Percentiles rank a stretch among this genome's conserved stretches.
phyloP scores from a whole-genome alignment of 2,113 vertebrate genomes.

The Ardeotis arabs region DNA sequence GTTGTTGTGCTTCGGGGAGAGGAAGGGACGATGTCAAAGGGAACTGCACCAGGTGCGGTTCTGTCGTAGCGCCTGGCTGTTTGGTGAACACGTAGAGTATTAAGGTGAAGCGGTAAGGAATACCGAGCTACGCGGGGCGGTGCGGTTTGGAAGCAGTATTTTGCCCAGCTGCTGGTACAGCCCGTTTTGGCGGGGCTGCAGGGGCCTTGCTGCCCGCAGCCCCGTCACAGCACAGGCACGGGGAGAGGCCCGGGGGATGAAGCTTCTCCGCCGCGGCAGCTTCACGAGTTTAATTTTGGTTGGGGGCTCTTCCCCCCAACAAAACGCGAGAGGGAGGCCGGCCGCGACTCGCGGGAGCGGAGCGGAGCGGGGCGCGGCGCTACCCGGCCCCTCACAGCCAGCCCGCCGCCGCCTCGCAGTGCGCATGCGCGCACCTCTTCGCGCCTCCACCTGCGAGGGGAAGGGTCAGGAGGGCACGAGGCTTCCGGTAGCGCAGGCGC shows the following conservation, averaged over 20 bases:
- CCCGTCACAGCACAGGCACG: neutral
- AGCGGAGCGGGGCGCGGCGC: no score
- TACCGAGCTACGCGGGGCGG: accelerated
- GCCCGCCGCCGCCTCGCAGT: accelerated
- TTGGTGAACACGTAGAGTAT: accelerated
- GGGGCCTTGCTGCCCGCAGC: accelerated
- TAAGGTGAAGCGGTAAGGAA: accelerated
- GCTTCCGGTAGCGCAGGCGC: neutral
- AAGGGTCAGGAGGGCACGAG: accelerated
- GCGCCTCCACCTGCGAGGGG: neutral
- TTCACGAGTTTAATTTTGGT: accelerated
- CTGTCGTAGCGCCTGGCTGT: accelerated
- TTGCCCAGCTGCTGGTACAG: no score
- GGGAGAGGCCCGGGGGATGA: no score
- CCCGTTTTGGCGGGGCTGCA: accelerated
- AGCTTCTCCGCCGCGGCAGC: no score
- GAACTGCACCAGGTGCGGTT: accelerated
- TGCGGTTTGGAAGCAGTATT: accelerated
- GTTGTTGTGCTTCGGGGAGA: neutral
- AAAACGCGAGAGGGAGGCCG: accelerated
- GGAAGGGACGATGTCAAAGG: no score
- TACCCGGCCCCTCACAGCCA: no score
- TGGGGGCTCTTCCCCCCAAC: no score
- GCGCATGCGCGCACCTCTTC: neutral
- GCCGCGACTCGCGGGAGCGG: no score